Percentiles rank a stretch among this genome's conserved stretches.
Evolutionary conservation across 2,888 invertebrate genomes (phyloP).

Genomic region (Helleia helle): DNA sequence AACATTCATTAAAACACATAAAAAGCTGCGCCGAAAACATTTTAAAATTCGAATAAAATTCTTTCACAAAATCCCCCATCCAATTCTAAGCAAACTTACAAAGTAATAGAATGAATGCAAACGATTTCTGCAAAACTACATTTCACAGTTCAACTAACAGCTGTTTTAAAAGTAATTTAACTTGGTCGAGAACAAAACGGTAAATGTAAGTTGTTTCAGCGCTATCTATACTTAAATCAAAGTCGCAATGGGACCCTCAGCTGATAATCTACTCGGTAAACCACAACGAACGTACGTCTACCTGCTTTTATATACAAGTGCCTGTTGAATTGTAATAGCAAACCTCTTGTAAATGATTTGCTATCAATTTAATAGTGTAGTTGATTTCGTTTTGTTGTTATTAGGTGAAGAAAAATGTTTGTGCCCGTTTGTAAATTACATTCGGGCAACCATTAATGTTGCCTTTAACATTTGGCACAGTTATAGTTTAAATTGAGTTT

Average conservation of each 20-base stretch:
- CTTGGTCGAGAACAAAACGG: constrained; percentile 13
- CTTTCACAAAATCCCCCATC: constrained; percentile 1
- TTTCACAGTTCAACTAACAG: constrained; percentile 11
- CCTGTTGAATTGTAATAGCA: too few relatives aligned
- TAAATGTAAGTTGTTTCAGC: constrained; percentile 1
- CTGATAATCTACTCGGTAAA: too few relatives aligned
- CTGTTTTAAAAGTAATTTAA: constrained; percentile 19
- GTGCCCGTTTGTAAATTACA: too few relatives aligned
- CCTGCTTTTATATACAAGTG: too few relatives aligned
- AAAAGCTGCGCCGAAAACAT: constrained; percentile 1
- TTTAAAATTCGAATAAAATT: not conserved
- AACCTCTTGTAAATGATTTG: too few relatives aligned
- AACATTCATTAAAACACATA: not conserved
- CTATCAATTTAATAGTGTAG: too few relatives aligned
- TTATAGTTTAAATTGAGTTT: too few relatives aligned
- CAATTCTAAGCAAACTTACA: not conserved
- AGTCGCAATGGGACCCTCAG: not conserved
- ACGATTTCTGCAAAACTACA: constrained; percentile 10
- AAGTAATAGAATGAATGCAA: constrained; percentile 9
- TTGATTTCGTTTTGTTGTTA: too few relatives aligned
- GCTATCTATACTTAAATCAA: constrained; percentile 11
- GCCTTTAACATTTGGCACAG: too few relatives aligned
- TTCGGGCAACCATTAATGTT: too few relatives aligned
- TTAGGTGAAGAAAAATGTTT: too few relatives aligned
- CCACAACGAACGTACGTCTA: too few relatives aligned